Evolutionary conservation across 2,113 vertebrate species (phyloP).

Genomic region (Rafetus swinhoei): DNA sequence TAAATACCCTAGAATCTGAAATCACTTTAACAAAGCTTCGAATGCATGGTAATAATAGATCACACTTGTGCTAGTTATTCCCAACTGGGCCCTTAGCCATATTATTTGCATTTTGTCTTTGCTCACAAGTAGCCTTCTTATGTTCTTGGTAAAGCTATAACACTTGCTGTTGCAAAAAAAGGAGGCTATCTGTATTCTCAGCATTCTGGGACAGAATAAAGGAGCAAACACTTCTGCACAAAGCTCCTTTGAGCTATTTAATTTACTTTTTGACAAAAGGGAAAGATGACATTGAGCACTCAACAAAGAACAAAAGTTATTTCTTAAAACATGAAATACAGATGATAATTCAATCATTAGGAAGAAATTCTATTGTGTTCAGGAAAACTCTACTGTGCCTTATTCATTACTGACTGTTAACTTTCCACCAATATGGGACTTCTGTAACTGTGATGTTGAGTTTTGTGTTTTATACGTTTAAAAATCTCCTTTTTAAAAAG

Average conservation of each 20-base stretch:
- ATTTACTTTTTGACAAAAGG: constrained; percentile 74
- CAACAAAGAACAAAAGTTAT: constrained; percentile 66
- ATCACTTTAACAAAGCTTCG: constrained; percentile 11
- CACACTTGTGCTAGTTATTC: constrained; percentile 33
- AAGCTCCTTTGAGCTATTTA: constrained; percentile 76
- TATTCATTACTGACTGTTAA: constrained; percentile 22
- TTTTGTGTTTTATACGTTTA: not conserved
- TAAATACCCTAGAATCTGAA: constrained; percentile 49
- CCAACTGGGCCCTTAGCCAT: constrained; percentile 31
- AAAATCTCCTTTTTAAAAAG: not conserved
- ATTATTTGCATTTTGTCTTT: constrained; percentile 72
- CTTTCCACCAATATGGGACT: not conserved
- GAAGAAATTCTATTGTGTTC: constrained; percentile 36
- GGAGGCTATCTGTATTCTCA: constrained; percentile 71
- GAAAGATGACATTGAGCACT: constrained; percentile 72
- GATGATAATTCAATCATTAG: constrained; percentile 63
- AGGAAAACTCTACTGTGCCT: constrained; percentile 24
- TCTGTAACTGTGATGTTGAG: rapidly evolving
- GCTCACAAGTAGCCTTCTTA: constrained; percentile 64
- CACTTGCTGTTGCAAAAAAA: constrained; percentile 66
- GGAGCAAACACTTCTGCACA: constrained; percentile 67
- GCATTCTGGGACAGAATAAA: constrained; percentile 70
- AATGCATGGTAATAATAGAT: constrained; percentile 26
- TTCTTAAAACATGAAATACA: constrained; percentile 60
- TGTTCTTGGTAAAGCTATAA: constrained; percentile 68